These are phyloP conservation scores for Ceyx melanurus DNA, from an alignment of 2,113 vertebrate genomes.

Conservation along the genomic window DNA sequence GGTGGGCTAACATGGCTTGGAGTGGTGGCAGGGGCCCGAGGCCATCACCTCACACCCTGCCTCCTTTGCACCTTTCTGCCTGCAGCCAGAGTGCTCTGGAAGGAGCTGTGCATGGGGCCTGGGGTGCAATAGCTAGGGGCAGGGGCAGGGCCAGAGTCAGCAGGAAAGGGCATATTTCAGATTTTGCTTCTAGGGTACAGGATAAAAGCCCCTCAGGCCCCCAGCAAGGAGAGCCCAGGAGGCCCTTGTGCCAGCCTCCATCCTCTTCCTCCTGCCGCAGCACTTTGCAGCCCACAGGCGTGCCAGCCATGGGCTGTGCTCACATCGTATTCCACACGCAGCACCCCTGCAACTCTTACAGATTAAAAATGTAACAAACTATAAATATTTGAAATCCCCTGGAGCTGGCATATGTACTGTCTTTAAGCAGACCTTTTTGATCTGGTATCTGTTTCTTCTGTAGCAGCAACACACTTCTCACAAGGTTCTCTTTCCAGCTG, in stretches of 20 bases:
- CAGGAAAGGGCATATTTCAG: neutral
- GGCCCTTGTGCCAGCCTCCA: neutral
- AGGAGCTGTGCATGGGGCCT: neutral
- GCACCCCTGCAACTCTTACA: constrained; percentile 64
- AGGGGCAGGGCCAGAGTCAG: neutral
- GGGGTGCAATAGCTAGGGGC: neutral
- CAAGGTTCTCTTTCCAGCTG: neutral
- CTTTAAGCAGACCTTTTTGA: constrained; percentile 79
- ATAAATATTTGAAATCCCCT: constrained; percentile 84
- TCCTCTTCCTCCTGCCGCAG: neutral
- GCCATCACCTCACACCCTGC: fast-evolving
- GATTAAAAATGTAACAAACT: constrained; percentile 79
- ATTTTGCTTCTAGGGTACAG: neutral
- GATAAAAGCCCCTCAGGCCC: neutral
- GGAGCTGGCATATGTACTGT: constrained; percentile 74
- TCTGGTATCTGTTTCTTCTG: constrained; percentile 69
- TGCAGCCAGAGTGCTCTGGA: fast-evolving
- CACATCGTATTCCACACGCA: constrained; percentile 1
- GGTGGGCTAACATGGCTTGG: neutral
- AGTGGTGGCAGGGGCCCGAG: neutral
- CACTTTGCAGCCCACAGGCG: neutral
- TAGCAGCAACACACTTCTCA: constrained; percentile 16
- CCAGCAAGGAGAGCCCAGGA: neutral
- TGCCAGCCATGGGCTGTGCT: constrained; percentile 1
- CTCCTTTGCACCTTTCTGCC: neutral